phyloP scores from a whole-genome alignment of 2,797 vertebrate species.

The Rhinella marina region DNA sequence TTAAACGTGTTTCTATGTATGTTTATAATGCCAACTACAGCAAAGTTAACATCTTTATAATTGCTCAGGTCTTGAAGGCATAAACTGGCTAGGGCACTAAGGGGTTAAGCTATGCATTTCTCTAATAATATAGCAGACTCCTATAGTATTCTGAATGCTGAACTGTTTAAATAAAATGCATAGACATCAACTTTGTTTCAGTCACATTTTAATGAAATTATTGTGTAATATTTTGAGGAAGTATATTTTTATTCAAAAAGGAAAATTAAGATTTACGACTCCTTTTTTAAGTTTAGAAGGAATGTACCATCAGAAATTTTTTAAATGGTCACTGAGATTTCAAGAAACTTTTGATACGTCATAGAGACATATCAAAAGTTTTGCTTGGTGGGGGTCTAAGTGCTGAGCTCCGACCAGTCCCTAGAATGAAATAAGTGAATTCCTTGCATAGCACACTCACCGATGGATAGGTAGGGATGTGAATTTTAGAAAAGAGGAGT shows the following conservation, averaged over 20 bases:
- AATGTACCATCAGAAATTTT: too few species aligned
- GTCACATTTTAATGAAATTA: background rate
- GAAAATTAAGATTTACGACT: background rate
- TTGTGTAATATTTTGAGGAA: background rate
- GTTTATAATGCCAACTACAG: too few species aligned
- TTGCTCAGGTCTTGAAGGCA: background rate
- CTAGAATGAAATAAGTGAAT: too few species aligned
- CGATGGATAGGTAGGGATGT: too few species aligned
- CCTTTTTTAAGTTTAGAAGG: background rate
- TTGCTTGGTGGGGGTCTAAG: too few species aligned
- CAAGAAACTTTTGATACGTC: too few species aligned
- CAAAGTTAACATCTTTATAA: background rate
- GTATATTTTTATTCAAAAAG: background rate
- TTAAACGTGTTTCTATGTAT: too few species aligned
- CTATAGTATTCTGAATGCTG: background rate
- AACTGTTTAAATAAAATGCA: background rate
- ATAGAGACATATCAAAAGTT: too few species aligned
- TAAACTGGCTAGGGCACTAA: background rate
- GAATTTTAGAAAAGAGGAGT: too few species aligned
- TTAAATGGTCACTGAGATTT: background rate
- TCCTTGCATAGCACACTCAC: too few species aligned
- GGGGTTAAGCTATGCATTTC: background rate
- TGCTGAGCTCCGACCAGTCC: too few species aligned
- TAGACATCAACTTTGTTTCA: background rate
- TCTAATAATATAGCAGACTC: background rate